phyloP scores from a whole-genome alignment of 2,797 vertebrate species.

The Diglossa cyanea region DNA sequence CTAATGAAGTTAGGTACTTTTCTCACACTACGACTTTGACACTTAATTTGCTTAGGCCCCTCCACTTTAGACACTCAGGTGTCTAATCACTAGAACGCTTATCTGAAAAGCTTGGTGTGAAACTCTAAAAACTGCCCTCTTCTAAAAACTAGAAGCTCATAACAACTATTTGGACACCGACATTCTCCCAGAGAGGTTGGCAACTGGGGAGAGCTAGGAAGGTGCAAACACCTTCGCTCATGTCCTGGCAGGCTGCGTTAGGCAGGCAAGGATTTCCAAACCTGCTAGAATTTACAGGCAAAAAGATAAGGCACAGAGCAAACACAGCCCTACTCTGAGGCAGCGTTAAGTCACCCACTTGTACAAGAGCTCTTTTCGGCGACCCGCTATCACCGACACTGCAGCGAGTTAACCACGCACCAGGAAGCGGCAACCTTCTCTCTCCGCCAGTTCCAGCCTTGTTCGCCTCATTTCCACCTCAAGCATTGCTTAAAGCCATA shows the following conservation, averaged over 20 bases:
- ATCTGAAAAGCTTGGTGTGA: neutral
- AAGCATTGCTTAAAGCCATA: neutral
- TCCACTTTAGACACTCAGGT: neutral
- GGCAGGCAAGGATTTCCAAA: neutral
- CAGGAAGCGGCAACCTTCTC: neutral
- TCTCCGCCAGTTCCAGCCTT: neutral
- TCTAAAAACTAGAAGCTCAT: neutral
- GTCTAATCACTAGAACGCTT: neutral
- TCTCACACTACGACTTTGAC: neutral
- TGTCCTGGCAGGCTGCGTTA: neutral
- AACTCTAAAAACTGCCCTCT: neutral
- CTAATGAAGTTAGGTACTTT: neutral
- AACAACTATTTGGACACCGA: neutral
- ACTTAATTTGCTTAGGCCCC: neutral
- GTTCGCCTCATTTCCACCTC: neutral
- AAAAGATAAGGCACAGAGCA: neutral
- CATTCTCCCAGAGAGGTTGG: fast-evolving
- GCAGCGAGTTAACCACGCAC: neutral
- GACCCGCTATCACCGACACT: fast-evolving
- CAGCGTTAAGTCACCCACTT: neutral
- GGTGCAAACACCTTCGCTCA: neutral
- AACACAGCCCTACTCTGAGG: neutral
- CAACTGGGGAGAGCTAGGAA: fast-evolving
- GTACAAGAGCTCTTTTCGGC: neutral
- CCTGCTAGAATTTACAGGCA: neutral